phyloP scores from a whole-genome alignment of 2,113 vertebrate species.

The Pristiophorus japonicus region DNA sequence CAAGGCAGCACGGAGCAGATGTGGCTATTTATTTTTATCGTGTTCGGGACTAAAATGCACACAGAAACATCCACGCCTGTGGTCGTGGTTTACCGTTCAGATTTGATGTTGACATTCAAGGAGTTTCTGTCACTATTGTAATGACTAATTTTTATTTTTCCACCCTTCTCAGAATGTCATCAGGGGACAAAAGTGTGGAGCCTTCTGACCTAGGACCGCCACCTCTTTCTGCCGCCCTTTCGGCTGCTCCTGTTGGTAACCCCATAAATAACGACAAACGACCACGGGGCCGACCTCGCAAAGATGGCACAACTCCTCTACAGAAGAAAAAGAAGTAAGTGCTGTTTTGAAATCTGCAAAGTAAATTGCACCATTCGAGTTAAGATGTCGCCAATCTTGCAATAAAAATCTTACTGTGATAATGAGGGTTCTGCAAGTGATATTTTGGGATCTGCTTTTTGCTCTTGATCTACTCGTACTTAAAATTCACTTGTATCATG shows the following conservation, averaged over 20 bases:
- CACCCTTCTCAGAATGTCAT: conserved; percentile 76
- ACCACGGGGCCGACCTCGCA: conserved; percentile 90
- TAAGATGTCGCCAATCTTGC: neutral
- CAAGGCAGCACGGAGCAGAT: no score
- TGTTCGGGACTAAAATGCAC: neutral
- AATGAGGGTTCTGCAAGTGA: neutral
- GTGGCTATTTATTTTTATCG: neutral
- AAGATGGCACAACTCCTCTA: conserved; percentile 80
- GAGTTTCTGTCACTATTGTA: neutral
- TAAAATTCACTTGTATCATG: neutral
- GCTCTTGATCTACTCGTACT: conserved; percentile 38
- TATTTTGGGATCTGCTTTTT: conserved; percentile 20
- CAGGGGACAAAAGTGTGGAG: conserved; percentile 89
- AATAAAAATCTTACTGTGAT: neutral
- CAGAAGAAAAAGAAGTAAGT: conserved; percentile 75
- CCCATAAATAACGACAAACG: conserved; percentile 87
- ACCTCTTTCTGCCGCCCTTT: conserved; percentile 70
- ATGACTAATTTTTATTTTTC: neutral
- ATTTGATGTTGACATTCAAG: neutral
- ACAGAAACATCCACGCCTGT: neutral
- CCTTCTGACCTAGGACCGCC: conserved; percentile 76
- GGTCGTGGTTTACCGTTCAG: neutral
- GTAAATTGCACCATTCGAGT: conserved; percentile 58
- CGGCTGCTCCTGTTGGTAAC: conserved; percentile 77
- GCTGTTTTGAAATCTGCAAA: conserved; percentile 49